These are phyloP conservation scores for Orchesella flavescens DNA, from an alignment of 2,888 invertebrate species.

Conservation along the genomic window DNA sequence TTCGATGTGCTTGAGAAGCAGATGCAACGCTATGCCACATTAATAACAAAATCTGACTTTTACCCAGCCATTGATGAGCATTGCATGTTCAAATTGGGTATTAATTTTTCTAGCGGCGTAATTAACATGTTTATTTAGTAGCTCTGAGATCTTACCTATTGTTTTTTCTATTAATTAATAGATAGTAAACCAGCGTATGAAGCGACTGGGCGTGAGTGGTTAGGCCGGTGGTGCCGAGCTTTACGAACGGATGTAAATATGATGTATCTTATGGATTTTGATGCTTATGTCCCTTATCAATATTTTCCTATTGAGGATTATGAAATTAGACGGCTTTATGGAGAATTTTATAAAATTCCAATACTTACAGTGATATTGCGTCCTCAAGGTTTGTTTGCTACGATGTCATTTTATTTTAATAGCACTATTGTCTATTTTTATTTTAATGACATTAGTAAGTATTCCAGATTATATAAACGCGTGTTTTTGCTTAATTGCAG, in stretches of 20 bases:
- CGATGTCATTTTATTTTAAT: too few relatives aligned
- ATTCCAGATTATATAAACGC: background rate
- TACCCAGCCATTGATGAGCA: conserved; percentile 11
- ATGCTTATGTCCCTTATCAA: conserved; percentile 20
- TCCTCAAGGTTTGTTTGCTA: conserved; percentile 26
- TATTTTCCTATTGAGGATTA: background rate
- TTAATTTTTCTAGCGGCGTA: background rate
- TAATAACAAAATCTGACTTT: background rate
- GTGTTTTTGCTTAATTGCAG: background rate
- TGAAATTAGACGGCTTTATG: conserved; percentile 16
- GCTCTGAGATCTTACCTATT: background rate
- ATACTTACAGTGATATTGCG: background rate
- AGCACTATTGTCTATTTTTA: too few relatives aligned
- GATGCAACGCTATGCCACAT: background rate
- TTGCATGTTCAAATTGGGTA: conserved; percentile 25
- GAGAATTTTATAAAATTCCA: conserved; percentile 37
- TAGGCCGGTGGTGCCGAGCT: conserved; percentile 35
- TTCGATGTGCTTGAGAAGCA: conserved; percentile 29
- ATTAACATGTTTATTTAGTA: background rate
- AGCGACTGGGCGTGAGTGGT: too few relatives aligned
- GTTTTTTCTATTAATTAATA: background rate
- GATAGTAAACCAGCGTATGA: conserved; percentile 5
- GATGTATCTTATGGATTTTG: conserved; percentile 30
- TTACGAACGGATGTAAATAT: background rate
- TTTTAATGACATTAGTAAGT: too few relatives aligned